A percentile compares a stretch with the other conserved stretches of the same genome.
Conservation (phyloP, 2,888 invertebrate genomes). For the Poecilobothrus nobilitatus region DNA sequence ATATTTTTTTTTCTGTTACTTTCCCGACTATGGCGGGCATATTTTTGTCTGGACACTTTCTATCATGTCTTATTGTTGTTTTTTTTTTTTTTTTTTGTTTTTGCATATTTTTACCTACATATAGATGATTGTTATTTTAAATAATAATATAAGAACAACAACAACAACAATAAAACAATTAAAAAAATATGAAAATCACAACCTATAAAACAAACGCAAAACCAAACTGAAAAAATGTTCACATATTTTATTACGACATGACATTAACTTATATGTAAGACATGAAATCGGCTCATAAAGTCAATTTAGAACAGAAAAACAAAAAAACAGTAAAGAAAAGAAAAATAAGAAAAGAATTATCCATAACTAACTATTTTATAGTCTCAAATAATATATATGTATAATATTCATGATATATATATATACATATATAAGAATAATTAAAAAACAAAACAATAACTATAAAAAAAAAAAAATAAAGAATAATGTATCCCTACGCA, state of each 20-base stretch:
- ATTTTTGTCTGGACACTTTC: conserved; percentile 4
- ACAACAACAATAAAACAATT: neutral
- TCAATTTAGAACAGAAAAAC: neutral
- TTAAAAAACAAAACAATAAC: neutral
- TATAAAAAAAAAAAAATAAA: neutral
- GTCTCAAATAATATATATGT: neutral
- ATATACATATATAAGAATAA: neutral
- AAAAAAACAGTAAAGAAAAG: neutral
- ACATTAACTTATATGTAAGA: neutral
- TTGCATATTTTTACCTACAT: conserved; percentile 2
- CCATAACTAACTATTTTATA: neutral
- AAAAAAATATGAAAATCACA: neutral
- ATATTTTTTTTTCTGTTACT: too few species aligned
- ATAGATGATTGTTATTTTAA: neutral
- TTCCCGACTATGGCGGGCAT: conserved; percentile 1
- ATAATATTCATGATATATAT: neutral
- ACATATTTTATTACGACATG: conserved; percentile 4
- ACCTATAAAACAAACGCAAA: neutral
- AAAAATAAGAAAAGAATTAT: neutral
- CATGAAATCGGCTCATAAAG: neutral
- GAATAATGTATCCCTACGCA: neutral
- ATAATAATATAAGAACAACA: neutral
- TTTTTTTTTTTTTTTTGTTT: neutral
- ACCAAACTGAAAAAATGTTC: neutral
- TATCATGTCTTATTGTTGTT: neutral